Conservation (phyloP, 2,797 vertebrate genomes). For the Labroides dimidiatus region DNA sequence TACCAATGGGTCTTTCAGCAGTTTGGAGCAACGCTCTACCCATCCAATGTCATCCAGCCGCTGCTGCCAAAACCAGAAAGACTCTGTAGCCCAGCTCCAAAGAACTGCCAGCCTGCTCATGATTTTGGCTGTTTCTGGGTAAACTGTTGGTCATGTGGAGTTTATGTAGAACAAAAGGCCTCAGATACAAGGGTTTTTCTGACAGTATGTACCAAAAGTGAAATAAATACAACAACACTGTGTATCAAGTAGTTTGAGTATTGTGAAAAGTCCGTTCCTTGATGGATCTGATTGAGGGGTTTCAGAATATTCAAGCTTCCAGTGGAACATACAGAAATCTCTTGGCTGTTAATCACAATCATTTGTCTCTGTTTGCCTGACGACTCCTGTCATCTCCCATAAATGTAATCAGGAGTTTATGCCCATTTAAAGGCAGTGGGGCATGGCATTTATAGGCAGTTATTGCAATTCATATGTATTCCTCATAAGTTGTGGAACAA, state of each 20-base stretch:
- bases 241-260: neutral
- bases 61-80: neutral
- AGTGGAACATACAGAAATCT: constrained; percentile 35
- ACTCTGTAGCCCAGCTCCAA: neutral
- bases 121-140: too few species aligned
- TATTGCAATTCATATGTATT: constrained; percentile 35
- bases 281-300: neutral
- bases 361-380: constrained; percentile 64
- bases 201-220: too few species aligned
- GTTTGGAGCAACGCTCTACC: neutral
- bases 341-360: constrained; percentile 37
- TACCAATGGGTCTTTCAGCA: neutral
- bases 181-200: too few species aligned
- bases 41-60: too few species aligned
- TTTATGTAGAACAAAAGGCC: too few species aligned
- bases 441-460: constrained; percentile 18
- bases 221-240: too few species aligned
- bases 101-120: neutral
- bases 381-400: constrained; percentile 49
- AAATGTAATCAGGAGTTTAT: constrained; percentile 47
- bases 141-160: too few species aligned
- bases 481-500: constrained; percentile 39
- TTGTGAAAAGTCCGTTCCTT: neutral
- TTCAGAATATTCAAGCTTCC: constrained; percentile 14
- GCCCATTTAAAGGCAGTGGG: constrained; percentile 29